Evolutionary conservation across 2,888 invertebrate genomes (phyloP), one percentile per base, ranked within the genome.

Genomic region (Chymomyza amoena): DNA sequence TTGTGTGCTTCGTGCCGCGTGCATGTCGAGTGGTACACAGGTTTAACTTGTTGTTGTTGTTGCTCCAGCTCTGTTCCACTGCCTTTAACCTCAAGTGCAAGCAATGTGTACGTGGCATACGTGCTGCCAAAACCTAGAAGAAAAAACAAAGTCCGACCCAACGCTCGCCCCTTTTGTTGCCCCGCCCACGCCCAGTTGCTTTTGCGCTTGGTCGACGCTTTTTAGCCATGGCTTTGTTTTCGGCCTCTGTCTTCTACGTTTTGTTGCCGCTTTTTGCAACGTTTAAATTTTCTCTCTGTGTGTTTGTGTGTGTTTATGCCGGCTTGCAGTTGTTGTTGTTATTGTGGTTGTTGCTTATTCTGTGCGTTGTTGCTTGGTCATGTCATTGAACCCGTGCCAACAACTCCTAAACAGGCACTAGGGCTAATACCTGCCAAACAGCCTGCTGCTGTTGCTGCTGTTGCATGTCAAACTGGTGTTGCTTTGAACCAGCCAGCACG

Each of bases 181-280:
- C 50, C 63, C 6, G 7, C 51, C 16, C 18, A 25, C 28, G 15
- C 20, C 15, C n/a, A n/a, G 45, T 65, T 50, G 32, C 56, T 64
- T 56, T 39, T 28, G 28, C 61, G 54, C 20, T 54, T 77, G 69
- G 78, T 68, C 76, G 73, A 62, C 60, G 79, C 70, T 45, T 57
- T 72, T 79, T 76, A 78, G 80, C 80, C 80, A 73, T 68, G 85
- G 85, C 83, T 84, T 84, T 84, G 83, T 84, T 83, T 83, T 84
- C 85, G 83, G 79, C 70, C 72, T 78, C 75, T 54, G 52, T 16
- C 52, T 54, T 54, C 15, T 73, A 68, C 68, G 77, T 73, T 84
- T 84, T 71, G 79, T 79, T 83, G 70, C 73, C 79, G 78, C 18
- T 61, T 81, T 78, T 81, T 83, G 83, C 85, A 83, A 78, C 83